Base-by-base conservation (phyloP, 2,113 vertebrate genomes). In the Microtus montanus region DNA sequence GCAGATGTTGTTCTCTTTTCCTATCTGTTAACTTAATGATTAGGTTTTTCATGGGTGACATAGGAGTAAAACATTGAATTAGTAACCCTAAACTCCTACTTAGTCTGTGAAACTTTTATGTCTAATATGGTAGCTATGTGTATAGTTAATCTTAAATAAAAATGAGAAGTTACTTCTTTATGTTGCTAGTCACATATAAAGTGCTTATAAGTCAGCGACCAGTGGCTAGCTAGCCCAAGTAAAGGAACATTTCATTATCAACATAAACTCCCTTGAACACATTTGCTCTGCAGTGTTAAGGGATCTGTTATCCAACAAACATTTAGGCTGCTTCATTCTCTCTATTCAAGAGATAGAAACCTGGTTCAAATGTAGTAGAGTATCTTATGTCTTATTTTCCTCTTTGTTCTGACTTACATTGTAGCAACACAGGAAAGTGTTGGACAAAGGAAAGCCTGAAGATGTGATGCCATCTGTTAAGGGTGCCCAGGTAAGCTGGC, bases 371-470 rank as follows among this genome's bases (percentile, higher is more conserved):
- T 1, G 13, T 73, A 33, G 5, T 35, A 26, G 3, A 0, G 5
- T 1, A 0, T 87, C 88, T 92, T 22, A 89, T 1, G 0, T 87
- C 88, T 92, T 22, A 90, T 68, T 79, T 77, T 54, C 68, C n/a
- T 58, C n/a, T 97, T 1, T 95, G 49, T 96, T 96, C 85, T 97
- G n/a, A 0, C 93, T 97, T 98, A 0, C 94, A 7, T 99, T 98
- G 78, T 88, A 99, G 99, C 99, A 99, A 99, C 99, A 99, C 98
- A 99, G 99, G 98, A 99, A 99, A 98, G 99, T 99, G 24, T 97
- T 99, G 98, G 99, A 99, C 97, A 99, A 99, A 99, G 99, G 99
- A 97, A 99, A 99, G 99, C 99, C 99, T 20, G 99, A 99, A 4
- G 99, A 99, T 73, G 98, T 99, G 96, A 99, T 99, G 99, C 97